These are phyloP conservation scores for Trogon surrucura DNA, from an alignment of 2,113 vertebrate species.

Conservation along the genomic window DNA sequence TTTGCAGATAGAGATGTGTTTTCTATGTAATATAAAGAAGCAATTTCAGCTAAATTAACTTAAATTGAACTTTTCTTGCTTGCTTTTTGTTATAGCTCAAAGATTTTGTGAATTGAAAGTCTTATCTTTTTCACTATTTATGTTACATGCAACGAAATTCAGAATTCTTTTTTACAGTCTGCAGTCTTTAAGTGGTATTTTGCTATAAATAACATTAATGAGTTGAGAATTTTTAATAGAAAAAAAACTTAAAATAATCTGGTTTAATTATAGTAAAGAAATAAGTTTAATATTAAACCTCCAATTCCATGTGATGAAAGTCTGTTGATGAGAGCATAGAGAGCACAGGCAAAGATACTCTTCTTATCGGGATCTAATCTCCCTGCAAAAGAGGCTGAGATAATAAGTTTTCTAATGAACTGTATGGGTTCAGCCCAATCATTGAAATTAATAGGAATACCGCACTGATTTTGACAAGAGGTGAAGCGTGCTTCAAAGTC, in stretches of 20 bases:
- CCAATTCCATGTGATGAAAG: not conserved
- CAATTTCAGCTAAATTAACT: not conserved
- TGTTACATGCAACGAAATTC: not conserved
- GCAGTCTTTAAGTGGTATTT: not conserved
- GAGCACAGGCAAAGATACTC: not conserved
- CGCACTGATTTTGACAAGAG: not conserved
- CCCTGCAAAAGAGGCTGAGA: not conserved
- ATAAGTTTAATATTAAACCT: not conserved
- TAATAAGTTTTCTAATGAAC: not conserved
- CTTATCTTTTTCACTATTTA: not conserved
- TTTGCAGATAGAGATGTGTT: not conserved
- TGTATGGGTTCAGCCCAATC: not conserved
- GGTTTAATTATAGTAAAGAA: not conserved
- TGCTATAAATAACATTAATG: not conserved
- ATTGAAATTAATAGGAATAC: not conserved
- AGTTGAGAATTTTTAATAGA: not conserved
- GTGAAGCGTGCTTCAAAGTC: not conserved
- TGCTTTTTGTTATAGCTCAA: not conserved
- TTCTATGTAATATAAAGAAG: not conserved
- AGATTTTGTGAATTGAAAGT: not conserved
- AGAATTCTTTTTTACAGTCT: not conserved
- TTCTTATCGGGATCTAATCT: not conserved
- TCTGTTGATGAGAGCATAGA: not conserved
- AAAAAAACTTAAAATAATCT: not conserved
- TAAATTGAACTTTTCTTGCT: not conserved